Base-by-base conservation (phyloP, 2,113 vertebrate species). In the Todiramphus chloris region DNA sequence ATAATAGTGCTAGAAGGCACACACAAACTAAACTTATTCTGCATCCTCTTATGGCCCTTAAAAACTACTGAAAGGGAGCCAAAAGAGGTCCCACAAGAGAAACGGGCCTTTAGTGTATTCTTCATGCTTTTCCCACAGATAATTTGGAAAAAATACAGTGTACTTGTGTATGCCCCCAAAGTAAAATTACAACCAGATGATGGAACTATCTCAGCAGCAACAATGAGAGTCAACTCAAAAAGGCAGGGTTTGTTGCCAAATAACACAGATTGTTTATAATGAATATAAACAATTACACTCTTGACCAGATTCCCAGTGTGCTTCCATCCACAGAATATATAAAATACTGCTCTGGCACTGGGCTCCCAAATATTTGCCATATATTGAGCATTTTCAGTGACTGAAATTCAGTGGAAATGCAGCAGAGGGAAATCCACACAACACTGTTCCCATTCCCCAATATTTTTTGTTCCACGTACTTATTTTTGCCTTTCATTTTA, bases 221-320 rank as follows among this genome's bases (percentile, higher is more conserved):
- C 91, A 59, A 31, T 3, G 14, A 95, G 88, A 93, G 90, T 94
- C 90, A 94, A 85, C 74, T 92, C 87, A 90, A 95, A 96, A 96
- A 96, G 85, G 70, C 94, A 95, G 82, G 43, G 50, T 89, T 85
- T 91, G 84, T 95, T 98, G 97, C 95, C 97, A 97, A 94, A 97
- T 92, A 95, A 94, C 94, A 95, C 92, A 96, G 95, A 96, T 96
- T 96, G 95, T 96, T 97, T 97, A 95, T 97, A 97, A 97, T 97
- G 96, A 97, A 96, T 95, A 95, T 97, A 96, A 97, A 97, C 95
- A 94, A 87, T 95, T 96, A 96, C 67, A 89, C 96, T 96, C 91
- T 94, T 97, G 97, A 97, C 95, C 94, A 94, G 90, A 94, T 95
- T 96, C 96, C 96, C 94, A 93, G 81, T 91, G 94, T 64, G 67